These are phyloP conservation scores for Hemitrygon akajei DNA, from an alignment of 2,797 vertebrate genomes.

Conservation along the genomic window DNA sequence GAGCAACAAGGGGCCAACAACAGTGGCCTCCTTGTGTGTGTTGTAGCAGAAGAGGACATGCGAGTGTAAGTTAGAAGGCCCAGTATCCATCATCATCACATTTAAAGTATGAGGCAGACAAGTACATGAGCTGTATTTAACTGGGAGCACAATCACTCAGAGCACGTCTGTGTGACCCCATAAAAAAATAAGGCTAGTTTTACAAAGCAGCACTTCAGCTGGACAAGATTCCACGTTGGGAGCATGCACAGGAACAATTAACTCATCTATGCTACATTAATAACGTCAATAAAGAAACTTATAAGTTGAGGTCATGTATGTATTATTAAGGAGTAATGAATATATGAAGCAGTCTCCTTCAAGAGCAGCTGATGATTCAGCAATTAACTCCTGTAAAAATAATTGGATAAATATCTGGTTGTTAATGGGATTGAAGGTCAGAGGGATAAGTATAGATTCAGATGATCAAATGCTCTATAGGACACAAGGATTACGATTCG, in stretches of 20 bases:
- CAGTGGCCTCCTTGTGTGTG: neutral
- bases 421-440: slow-evolving; percentile 35
- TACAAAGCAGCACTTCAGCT: neutral
- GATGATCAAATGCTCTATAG: slow-evolving; percentile 28
- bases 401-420: slow-evolving; percentile 29
- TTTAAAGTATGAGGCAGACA: neutral
- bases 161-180: neutral
- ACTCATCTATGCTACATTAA: neutral
- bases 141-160: neutral
- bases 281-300: neutral
- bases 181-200: neutral
- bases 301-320: neutral
- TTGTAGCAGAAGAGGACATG: neutral
- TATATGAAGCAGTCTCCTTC: neutral
- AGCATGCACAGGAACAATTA: neutral
- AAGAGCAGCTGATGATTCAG: neutral
- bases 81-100: neutral
- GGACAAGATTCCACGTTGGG: neutral
- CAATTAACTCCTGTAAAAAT: slow-evolving; percentile 33
- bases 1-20: neutral
- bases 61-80: neutral
- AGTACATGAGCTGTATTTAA: neutral
- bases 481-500: slow-evolving; percentile 31
- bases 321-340: neutral
- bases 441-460: slow-evolving; percentile 31